Percentiles rank a stretch among this genome's conserved stretches.
Evolutionary conservation across 1,140 invertebrate genomes (phyloP).

Genomic region (Trialeurodes vaporariorum): DNA sequence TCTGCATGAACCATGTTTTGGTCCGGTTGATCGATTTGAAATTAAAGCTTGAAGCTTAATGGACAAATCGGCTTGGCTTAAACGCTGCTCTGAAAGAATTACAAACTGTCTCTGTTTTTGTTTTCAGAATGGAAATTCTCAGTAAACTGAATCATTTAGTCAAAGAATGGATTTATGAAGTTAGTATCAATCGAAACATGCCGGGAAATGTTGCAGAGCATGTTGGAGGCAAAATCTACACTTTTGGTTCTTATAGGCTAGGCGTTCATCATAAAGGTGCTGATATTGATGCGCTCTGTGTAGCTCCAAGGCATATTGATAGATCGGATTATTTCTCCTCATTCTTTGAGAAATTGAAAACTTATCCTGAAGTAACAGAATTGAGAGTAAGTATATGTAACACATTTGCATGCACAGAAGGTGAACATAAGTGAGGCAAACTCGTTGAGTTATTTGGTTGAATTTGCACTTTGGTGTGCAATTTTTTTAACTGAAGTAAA

Average conservation of each 20-base stretch:
- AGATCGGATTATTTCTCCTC: slow-evolving; percentile 88
- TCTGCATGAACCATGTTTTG: too few species aligned
- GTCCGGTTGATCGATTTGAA: background rate
- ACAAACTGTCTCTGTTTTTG: slow-evolving; percentile 7
- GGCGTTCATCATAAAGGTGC: slow-evolving; percentile 93
- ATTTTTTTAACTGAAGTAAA: slow-evolving; percentile 2
- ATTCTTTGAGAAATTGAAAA: slow-evolving; percentile 83
- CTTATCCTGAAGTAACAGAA: slow-evolving; percentile 76
- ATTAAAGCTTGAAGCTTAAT: background rate
- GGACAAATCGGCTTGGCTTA: background rate
- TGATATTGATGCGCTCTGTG: slow-evolving; percentile 98
- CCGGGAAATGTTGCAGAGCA: slow-evolving; percentile 70
- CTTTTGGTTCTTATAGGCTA: slow-evolving; percentile 90
- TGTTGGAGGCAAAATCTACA: slow-evolving; percentile 96
- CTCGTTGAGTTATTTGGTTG: too few species aligned
- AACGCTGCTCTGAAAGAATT: background rate
- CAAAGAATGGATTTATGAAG: slow-evolving; percentile 82
- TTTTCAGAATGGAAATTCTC: slow-evolving; percentile 43
- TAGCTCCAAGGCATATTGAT: slow-evolving; percentile 91
- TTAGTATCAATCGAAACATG: slow-evolving; percentile 76
- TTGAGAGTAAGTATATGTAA: slow-evolving; percentile 56
- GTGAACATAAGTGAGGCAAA: too few species aligned
- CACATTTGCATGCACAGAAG: too few species aligned
- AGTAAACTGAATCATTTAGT: slow-evolving; percentile 79
- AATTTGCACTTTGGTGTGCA: background rate